Base-by-base conservation (phyloP, 1,140 invertebrate species). In the Papilio polytes region DNA sequence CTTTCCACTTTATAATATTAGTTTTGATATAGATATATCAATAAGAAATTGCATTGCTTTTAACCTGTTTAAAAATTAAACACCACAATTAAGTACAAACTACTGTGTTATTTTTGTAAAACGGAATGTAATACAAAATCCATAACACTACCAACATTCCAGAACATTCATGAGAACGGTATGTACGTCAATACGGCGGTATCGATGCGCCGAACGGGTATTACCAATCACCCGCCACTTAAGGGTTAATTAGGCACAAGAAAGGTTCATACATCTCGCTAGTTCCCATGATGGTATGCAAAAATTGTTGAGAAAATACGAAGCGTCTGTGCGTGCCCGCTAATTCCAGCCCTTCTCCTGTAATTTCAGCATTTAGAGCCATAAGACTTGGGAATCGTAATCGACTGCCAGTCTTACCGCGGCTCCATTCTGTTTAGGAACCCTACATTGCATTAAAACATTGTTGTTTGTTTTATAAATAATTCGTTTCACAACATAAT, bases 241-340 rank as follows among this genome's bases (percentile, higher is more conserved):
- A 85, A 84, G 80, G 82, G 81, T 83, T 87, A 90, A 90, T 89
- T 90, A 90, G 81, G 26, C 81, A 79, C 84, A 87, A 85, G 81
- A 82, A 83, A 85, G 80, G 76, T 66, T 82, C 85, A 80, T 59
- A 81, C 82, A 41, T 41, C 36, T 88, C 83, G 81, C 82, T 90
- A 91, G 89, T 92, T 92, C 91, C 88, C 91, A 92, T 82, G 88
- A 83, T 78, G 91, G 91, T 89, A 92, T 91, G 91, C 90, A 92
- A 89, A 92, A 92, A 92, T 92, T 92, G 90, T 92, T 91, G 90
- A 89, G 89, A 91, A 88, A 89, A 90, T 90, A 89, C 86, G 77
- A 66, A 78, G 77, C 87, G 80, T 78, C 80, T 82, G 84, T 91
- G 91, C 91, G 89, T 92, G 91, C 82, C 81, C 83, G 86, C 85